Evolutionary conservation across 2,888 invertebrate species (phyloP).

Genomic region (Callosobruchus maculatus): DNA sequence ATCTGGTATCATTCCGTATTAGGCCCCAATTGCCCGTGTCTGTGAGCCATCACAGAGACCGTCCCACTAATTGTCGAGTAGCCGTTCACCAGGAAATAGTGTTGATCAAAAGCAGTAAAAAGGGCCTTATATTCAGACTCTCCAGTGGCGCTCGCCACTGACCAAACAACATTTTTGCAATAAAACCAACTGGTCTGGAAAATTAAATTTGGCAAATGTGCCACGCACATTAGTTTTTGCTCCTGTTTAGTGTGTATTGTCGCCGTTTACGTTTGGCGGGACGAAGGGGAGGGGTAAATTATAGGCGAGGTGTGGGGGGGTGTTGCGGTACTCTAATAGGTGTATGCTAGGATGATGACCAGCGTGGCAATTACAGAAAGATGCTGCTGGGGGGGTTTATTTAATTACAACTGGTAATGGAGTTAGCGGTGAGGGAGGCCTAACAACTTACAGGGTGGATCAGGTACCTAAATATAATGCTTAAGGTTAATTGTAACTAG

Average conservation of each 20-base stretch:
- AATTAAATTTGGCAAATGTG: constrained; percentile 49
- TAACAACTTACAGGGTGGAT: not conserved
- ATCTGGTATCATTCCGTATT: not conserved
- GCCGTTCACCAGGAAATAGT: constrained; percentile 12
- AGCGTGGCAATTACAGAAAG: not conserved
- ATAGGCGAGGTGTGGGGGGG: not conserved
- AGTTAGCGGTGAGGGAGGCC: not conserved
- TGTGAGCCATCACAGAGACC: not conserved
- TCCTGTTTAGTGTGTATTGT: constrained; percentile 33
- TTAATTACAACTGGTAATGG: not conserved
- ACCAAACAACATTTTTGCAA: constrained; percentile 40
- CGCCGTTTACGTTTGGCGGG: constrained; percentile 28
- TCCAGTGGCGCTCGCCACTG: constrained; percentile 36
- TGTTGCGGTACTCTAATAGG: not conserved
- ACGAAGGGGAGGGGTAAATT: constrained; percentile 5
- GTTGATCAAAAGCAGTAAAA: constrained; percentile 24
- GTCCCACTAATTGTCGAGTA: not conserved
- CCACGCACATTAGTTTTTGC: constrained; percentile 48
- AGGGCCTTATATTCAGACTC: constrained; percentile 32
- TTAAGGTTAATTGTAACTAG: too few relatives aligned
- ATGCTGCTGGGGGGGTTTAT: not conserved
- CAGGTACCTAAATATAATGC: too few relatives aligned
- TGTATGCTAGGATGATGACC: not conserved
- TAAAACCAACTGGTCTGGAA: constrained; percentile 47
- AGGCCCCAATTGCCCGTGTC: not conserved